Evolutionary conservation across 1,140 invertebrate genomes (phyloP), one percentile per base, ranked within the genome.

Genomic region (Kradibia gibbosae): DNA sequence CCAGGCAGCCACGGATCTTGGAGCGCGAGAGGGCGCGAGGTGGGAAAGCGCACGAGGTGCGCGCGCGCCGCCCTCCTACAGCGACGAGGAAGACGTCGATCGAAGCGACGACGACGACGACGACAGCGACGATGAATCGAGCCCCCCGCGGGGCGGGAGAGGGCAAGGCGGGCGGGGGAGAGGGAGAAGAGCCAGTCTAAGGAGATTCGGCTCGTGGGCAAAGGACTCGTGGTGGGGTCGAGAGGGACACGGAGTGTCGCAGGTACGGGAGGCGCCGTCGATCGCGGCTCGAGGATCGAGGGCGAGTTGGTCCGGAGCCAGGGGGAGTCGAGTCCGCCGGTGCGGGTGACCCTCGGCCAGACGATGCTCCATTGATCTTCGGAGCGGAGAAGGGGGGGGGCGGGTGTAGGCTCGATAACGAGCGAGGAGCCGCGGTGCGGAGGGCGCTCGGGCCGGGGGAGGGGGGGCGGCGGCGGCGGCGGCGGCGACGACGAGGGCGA

Each of bases 31-130:
- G 77, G 48, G 45, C 70, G 57, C 42, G 45, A 28, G 65, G 53
- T 80, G 70, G 78, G 70, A 80, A 80, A 80, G 45, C 50, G 78
- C 79, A 81, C 79, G 79, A 81, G 71, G 79, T 70, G 67, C 70
- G 78, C 78, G 74, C 74, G 34, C 17, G 73, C 73, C 73, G 65
- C 77, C 77, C 50, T 78, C 77, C 65, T 57, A 15, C 36, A 34
- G 34, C 62, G 45, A 36, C 31, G 42, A 28, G 60, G 39, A 17
- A 60, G 31, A n/a, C 50, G 50, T 39, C 70, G 36, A 71, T 53
- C 25, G 31, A 39, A 3, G 7, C 39, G 71, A 73, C 75, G 57
- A n/a, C 57, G 75, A 42, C 36, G 73, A 78, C 75, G 75, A 67
- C 75, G 75, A 78, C 67, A 78, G 28, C 62, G 22, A 62, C 57